phyloP scores from a whole-genome alignment of 2,888 invertebrate genomes.

The Scaeva pyrastri region DNA sequence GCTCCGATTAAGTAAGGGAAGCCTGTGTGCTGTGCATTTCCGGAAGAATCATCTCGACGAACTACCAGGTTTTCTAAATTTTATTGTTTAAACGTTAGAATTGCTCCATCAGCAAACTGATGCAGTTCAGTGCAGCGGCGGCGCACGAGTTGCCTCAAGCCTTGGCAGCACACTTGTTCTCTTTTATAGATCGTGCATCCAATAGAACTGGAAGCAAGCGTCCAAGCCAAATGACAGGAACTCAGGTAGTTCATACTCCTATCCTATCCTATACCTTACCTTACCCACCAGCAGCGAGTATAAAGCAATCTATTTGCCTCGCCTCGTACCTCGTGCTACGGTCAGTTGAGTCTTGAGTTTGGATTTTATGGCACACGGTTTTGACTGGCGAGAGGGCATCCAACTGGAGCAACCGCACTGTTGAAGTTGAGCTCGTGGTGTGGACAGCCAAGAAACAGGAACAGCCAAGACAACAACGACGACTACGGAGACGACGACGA shows the following conservation, averaged over 20 bases:
- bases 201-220: constrained; percentile 16
- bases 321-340: constrained; percentile 51
- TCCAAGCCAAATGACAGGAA: constrained; percentile 56
- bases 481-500: background rate
- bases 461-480: constrained; percentile 7
- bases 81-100: constrained; percentile 38
- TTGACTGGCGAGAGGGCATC: constrained; percentile 51
- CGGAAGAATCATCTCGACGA: constrained; percentile 45
- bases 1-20: background rate
- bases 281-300: background rate
- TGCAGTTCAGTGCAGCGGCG: too few species aligned
- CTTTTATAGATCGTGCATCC: constrained; percentile 25
- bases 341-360: constrained; percentile 58
- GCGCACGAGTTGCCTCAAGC: constrained; percentile 57
- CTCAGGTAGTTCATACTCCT: constrained; percentile 56
- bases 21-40: constrained; percentile 35
- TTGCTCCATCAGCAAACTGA: background rate
- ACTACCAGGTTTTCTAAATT: constrained; percentile 28
- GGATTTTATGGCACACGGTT: constrained; percentile 56
- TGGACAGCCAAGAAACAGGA: constrained; percentile 46
- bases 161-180: constrained; percentile 53
- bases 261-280: constrained; percentile 39
- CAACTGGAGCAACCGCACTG: constrained; percentile 60
- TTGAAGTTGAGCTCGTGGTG: constrained; percentile 23
- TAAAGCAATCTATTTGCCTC: constrained; percentile 2